phyloP scores from a whole-genome alignment of 2,113 vertebrate species.

The Lepus americanus region DNA sequence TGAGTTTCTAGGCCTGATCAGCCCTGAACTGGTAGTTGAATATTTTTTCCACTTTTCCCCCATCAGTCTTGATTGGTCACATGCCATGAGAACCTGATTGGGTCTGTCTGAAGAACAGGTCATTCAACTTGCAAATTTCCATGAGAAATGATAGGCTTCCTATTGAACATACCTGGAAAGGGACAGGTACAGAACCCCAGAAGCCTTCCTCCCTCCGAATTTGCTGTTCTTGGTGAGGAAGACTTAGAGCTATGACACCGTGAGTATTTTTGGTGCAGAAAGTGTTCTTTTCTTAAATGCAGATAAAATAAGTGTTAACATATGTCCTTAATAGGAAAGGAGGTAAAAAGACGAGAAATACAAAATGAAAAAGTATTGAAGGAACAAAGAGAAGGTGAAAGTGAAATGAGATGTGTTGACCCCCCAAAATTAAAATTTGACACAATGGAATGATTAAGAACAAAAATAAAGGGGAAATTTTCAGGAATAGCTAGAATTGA shows the following conservation, averaged over 20 bases:
- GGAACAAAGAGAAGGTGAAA: conserved; percentile 17
- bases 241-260: background rate
- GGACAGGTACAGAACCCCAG: background rate
- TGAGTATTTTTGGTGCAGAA: conserved; percentile 14
- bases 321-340: background rate
- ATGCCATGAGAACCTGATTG: background rate
- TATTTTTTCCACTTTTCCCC: background rate
- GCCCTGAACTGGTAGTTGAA: background rate
- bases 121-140: background rate
- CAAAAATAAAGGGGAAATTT: background rate
- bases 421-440: background rate
- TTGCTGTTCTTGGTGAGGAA: background rate
- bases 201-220: background rate
- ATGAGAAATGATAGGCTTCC: background rate
- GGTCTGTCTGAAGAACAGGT: background rate
- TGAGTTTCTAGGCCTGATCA: background rate
- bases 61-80: background rate
- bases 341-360: background rate
- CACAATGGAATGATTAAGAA: background rate
- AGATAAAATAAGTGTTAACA: conserved; percentile 1
- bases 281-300: conserved; percentile 13
- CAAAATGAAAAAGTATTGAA: background rate
- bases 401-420: background rate
- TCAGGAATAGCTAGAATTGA: conserved; percentile 8
- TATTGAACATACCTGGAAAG: background rate